Base-by-base conservation (phyloP, 2,888 invertebrate genomes). In the Trilocha varians region DNA sequence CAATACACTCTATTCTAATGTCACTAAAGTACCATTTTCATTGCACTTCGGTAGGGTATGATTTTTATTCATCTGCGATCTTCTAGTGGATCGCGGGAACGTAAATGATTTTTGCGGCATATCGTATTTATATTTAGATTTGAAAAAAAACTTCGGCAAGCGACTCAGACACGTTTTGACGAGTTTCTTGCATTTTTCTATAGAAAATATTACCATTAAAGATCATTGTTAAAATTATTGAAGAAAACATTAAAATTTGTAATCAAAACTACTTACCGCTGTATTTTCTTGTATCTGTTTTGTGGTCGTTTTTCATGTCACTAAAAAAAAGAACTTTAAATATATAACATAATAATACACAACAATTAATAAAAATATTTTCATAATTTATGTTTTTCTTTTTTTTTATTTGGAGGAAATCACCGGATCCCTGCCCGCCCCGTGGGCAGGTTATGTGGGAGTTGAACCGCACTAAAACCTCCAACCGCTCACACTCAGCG, bases 1-100 rank as follows among this genome's bases (percentile, higher is more conserved):
- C 3, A 9, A 25, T 3, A 11, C 6, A 25, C 25, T 25, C 25
- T 25, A 25, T 9, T 9, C 11, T 9, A 9, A 25, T 49, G 44
- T 45, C 43, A 39, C 50, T 37, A 43, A 39, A 43, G 48, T 75
- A 77, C 77, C 77, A 66, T 63, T 63, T 55, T 58, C 55, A 55
- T 62, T 70, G 73, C 84, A 82, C 64, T 84, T 85, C 60, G 85
- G 85, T 55, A 85, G 68, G 40, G 85, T 84, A 62, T 85, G 83
- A 50, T 73, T 78, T 76, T 79, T 84, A 72, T 68, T 72, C 63
- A 59, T 71, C 49, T 69, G 65, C 36, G 67, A 56, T 55, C 70
- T 68, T 48, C 79, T 62, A 11, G 68, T 53, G 36, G 77, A 67
- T 15, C 84, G 69, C 1, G 85, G 85, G 50, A 85, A 84, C 16